These are phyloP conservation scores for Rhinella marina DNA, from an alignment of 2,797 vertebrate genomes.

Conservation along the genomic window DNA sequence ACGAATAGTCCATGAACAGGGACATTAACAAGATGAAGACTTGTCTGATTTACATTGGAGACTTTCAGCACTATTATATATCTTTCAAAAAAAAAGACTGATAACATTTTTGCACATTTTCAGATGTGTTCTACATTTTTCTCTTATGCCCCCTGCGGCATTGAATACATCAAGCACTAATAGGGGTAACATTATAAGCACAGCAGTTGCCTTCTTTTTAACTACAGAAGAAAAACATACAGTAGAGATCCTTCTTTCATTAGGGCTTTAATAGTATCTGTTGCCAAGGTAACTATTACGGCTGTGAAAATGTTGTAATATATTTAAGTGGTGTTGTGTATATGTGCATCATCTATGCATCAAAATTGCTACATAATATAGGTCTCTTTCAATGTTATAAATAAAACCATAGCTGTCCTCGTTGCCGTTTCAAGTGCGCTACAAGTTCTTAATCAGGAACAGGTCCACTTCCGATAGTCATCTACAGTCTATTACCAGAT, in stretches of 20 bases:
- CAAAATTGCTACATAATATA: background rate
- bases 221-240: background rate
- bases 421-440: too few species aligned
- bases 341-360: background rate
- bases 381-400: too few species aligned
- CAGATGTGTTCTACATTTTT: background rate
- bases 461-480: too few species aligned
- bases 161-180: conserved; percentile 33
- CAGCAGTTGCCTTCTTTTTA: background rate
- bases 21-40: background rate
- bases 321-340: background rate
- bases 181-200: background rate
- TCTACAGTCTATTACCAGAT: too few species aligned
- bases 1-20: conserved; percentile 2
- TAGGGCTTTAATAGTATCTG: conserved; percentile 28
- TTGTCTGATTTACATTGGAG: background rate
- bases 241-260: conserved; percentile 38
- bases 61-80: background rate
- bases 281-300: conserved; percentile 42
- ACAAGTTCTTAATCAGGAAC: too few species aligned
- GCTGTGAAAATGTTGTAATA: background rate
- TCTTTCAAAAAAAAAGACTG: conserved; percentile 1
- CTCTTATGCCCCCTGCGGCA: background rate
- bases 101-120: background rate
- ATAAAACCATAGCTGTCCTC: too few species aligned